Base-by-base conservation (phyloP, 1,140 invertebrate genomes). In the Macrosteles quadrilineatus region DNA sequence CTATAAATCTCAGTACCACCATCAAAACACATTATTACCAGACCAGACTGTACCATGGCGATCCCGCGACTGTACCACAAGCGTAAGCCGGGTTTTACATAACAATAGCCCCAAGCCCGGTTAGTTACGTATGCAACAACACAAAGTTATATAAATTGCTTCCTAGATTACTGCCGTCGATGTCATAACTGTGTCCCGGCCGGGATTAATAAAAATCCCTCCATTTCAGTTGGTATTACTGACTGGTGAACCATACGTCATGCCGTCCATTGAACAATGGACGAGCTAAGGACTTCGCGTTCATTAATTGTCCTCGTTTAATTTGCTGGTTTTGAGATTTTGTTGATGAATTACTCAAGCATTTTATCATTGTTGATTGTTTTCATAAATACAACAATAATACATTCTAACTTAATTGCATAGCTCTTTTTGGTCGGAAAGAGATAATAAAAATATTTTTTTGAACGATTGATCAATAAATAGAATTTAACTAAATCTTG, bases 161-260 rank as follows among this genome's bases (percentile, higher is more conserved):
- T 59, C 23, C 23, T 59, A 59, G 55, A 59, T 59, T 59, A 59
- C 55, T 29, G 14, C 55, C 59, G 31, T 63, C 59, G 59, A 63
- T 63, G 31, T 32, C 59, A 63, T 63, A 63, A 63, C 59, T 31
- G 59, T 32, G 9, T 17, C 31, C 59, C 59, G 31, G 29, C 59
- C 31, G 59, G 59, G 30, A 63, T 32, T 19, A 63, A 63, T 32
- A 19, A 59, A 63, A 63, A 63, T 63, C 59, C 59, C 30, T 63
- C 29, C 59, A 63, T 63, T 63, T 63, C 59, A 63, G 59, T 63
- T 32, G 59, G 25, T 19, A 63, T 63, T 63, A 63, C 47, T 50
- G 47, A 4, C 47, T 21, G 47, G 47, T 63, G 30, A 59, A 59
- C 27, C 55, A 59, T 59, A 59, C n/a, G 55, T 59, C 55, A 59